Base-by-base conservation (phyloP, 2,888 invertebrate genomes). In the Drosophila neotestacea region DNA sequence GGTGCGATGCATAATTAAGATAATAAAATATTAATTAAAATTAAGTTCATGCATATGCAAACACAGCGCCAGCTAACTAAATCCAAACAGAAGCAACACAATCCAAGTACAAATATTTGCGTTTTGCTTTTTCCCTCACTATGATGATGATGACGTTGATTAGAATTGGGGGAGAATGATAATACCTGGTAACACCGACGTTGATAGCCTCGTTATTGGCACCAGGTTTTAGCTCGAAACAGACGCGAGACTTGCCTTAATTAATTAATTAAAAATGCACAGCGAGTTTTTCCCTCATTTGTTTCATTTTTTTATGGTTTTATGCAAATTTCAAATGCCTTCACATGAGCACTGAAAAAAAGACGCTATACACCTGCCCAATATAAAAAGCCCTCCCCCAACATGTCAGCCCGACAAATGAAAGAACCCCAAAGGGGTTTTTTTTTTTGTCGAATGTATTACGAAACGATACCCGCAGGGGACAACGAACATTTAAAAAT, bases 1-100 rank as follows among this genome's bases (percentile, higher is more conserved):
- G 90, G 90, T 88, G 88, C 88, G 89, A 91, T 91, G 90, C 91
- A 91, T 91, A 91, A 91, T 91, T 89, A 90, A 91, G 91, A 91
- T 91, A 91, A 90, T 89, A 89, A 86, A 91, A 86, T 90, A 90
- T 91, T 91, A 90, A 91, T 91, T 91, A 77, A 91, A 90, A 91
- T 88, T 81, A 82, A 83, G 77, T 84, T 86, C 80, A 80, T 86
- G 72, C 88, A 90, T 86, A 89, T 78, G 83, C 77, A 86, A 72
- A 81, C 86, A 78, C 60, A 66, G 27, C 47, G 60, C 46, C 32
- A 63, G 46, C 73, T 1, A 41, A 58, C 48, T 42, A 54, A 56
- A 68, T 73, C 70, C 62, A 32, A 28, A 61, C 38, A 27, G 11
- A 39, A 62, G 38, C 54, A 39, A 42, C 52, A 39, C 64, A 74